phyloP scores from a whole-genome alignment of 2,113 vertebrate genomes.

The Pelodiscus sinensis region DNA sequence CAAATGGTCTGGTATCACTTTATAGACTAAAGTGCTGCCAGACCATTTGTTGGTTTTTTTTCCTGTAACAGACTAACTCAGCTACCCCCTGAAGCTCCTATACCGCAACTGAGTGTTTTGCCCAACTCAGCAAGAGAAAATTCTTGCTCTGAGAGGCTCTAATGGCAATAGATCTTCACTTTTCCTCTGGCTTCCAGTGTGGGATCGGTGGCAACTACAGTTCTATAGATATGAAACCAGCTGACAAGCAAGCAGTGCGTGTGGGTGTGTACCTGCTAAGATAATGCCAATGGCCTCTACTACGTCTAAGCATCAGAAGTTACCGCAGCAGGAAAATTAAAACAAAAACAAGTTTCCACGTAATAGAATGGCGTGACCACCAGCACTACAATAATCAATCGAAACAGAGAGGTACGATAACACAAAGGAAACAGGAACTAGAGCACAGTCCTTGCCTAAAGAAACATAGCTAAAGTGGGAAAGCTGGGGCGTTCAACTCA shows the following conservation, averaged over 20 bases:
- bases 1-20: too few species aligned
- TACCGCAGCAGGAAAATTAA: neutral
- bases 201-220: neutral
- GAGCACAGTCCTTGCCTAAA: neutral
- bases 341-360: neutral
- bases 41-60: too few species aligned
- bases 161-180: neutral
- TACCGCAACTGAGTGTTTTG: neutral
- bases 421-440: neutral
- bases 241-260: neutral
- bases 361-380: accelerated
- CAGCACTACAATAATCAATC: neutral
- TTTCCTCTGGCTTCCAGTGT: neutral
- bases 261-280: accelerated
- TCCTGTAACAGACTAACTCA: too few species aligned
- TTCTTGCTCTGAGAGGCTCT: neutral
- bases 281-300: too few species aligned
- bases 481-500: too few species aligned
- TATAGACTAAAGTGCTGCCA: too few species aligned
- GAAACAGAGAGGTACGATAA: neutral
- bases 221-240: neutral
- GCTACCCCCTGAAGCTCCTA: too few species aligned
- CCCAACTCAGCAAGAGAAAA: neutral
- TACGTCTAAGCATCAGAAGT: neutral
- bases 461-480: too few species aligned